Evolutionary conservation across 2,113 vertebrate genomes (phyloP).

Genomic region (Lonchura striata): DNA sequence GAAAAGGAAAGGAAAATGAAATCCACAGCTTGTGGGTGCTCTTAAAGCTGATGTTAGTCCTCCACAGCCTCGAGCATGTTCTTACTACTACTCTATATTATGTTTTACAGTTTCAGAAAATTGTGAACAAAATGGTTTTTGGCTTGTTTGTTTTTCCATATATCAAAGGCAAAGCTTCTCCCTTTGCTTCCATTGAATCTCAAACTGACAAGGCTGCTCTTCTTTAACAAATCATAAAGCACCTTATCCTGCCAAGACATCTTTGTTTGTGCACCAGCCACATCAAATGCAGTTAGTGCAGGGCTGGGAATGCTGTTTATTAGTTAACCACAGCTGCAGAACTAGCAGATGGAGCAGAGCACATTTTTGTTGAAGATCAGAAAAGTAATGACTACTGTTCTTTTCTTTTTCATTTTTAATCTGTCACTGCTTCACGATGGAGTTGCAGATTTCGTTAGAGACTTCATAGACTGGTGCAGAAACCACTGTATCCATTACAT

Average conservation of each 20-base stretch:
- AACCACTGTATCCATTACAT: not conserved
- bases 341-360: constrained; percentile 22
- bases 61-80: not conserved
- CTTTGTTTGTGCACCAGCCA: constrained; percentile 38
- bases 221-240: not conserved
- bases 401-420: constrained; percentile 25
- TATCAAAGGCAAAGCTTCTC: not conserved
- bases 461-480: not conserved
- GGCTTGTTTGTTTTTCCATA: constrained; percentile 9
- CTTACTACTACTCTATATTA: not conserved
- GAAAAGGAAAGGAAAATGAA: not conserved
- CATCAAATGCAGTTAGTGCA: not conserved
- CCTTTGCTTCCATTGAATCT: not conserved
- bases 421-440: not conserved
- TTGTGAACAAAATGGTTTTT: not conserved
- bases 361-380: constrained; percentile 7
- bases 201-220: not conserved
- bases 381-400: not conserved
- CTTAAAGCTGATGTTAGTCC: not conserved
- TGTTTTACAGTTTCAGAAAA: not conserved
- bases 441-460: not conserved
- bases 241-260: constrained; percentile 44
- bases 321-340: constrained; percentile 66
- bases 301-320: constrained; percentile 48
- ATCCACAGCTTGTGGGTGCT: not conserved